phyloP scores from a whole-genome alignment of 2,797 vertebrate genomes.

The Leptoclinus maculatus region DNA sequence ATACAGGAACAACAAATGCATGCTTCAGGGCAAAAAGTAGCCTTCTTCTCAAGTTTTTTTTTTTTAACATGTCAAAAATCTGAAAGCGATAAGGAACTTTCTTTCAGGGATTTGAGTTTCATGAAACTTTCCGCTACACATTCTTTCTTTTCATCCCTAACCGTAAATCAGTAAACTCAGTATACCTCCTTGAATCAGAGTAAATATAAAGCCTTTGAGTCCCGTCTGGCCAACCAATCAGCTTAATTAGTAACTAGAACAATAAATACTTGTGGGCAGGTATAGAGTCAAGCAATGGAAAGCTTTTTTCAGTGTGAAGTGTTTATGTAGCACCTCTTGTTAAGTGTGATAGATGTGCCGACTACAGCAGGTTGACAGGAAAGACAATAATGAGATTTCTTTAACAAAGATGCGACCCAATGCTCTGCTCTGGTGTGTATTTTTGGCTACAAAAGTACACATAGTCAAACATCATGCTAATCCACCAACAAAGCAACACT shows the following conservation, averaged over 20 bases:
- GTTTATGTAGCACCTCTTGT: conserved; percentile 30
- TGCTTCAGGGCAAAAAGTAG: background rate
- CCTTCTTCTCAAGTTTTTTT: background rate
- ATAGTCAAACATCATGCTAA: background rate
- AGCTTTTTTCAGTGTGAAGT: conserved; percentile 26
- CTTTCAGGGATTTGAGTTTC: conserved; percentile 5
- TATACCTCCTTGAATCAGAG: conserved; percentile 30
- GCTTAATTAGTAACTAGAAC: conserved; percentile 80
- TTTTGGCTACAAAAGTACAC: background rate
- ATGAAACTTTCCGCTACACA: conserved; percentile 23
- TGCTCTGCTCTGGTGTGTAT: background rate
- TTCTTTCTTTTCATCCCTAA: conserved; percentile 55
- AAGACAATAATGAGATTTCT: background rate
- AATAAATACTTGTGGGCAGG: conserved; percentile 67
- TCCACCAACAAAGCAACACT: background rate
- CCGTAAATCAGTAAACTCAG: conserved; percentile 51
- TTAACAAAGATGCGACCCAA: background rate
- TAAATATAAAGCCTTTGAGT: conserved; percentile 47
- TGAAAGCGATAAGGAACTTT: conserved; percentile 8
- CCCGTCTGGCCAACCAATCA: background rate
- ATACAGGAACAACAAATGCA: background rate
- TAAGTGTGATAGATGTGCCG: conserved; percentile 22
- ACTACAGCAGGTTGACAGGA: background rate
- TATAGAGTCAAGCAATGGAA: conserved; percentile 23
- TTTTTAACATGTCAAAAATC: background rate